Evolutionary conservation across 2,888 invertebrate genomes (phyloP), one percentile per base, ranked within the genome.

Genomic region (Tyria jacobaeae): DNA sequence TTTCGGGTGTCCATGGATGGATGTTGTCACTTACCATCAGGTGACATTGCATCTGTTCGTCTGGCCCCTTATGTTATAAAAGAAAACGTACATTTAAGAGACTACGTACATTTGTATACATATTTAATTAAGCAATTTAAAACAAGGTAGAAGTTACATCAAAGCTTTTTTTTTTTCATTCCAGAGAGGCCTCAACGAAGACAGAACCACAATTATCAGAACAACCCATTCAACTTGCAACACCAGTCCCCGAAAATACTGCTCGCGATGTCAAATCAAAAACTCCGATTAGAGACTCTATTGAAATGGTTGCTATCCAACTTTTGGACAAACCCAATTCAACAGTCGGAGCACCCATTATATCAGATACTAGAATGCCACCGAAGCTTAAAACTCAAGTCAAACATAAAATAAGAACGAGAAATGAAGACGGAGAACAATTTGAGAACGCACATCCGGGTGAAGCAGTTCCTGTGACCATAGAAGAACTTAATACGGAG

Each of bases 381-480:
- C 95, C 96, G 6, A 95, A 94, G 85, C 81, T 96, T 1, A 95
- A 95, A 82, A 93, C 90, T 58, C 95, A 95, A 81, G 75, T 92
- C 14, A 94, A 93, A 77, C 89, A 90, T 57, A 92, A 87, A 79
- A 81, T 88, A 4, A 92, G 91, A 82, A 91, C 89, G 14, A 88
- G 91, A 68, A 86, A 89, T 48, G 90, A 91, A 50, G 88, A 90
- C 70, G 85, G 79, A 1, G 83, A 88, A 70, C 84, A 86, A 27
- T 64, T 84, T 4, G 95, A 95, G 83, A 92, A 91, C 68, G 92
- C 94, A 7, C 96, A 96, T 78, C 94, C 94, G 10, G 97, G 97
- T 3, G 93, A 96, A 65, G 96, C 96, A 12, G 95, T 96, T 66
- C 96, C 96, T 0, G 87, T 96, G 7, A 94, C 95, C 2, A 94